Evolutionary conservation across 2,113 vertebrate genomes (phyloP).

Genomic region (Todiramphus chloris): DNA sequence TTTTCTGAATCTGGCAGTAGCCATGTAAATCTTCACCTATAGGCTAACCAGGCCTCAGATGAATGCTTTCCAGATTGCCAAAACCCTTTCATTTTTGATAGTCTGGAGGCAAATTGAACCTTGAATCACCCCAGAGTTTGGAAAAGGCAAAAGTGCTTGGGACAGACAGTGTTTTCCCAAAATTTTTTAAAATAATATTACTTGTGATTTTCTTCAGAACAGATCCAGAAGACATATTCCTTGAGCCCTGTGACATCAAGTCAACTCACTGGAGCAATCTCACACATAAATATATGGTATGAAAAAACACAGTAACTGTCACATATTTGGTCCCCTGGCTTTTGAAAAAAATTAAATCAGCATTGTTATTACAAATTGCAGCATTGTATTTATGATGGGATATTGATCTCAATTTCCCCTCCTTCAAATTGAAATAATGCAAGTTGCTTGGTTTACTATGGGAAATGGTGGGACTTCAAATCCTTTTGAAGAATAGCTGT

Average conservation of each 20-base stretch:
- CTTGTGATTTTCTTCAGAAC: not conserved
- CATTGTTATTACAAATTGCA: slow-evolving; percentile 35
- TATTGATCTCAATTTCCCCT: slow-evolving; percentile 66
- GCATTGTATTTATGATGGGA: slow-evolving; percentile 33
- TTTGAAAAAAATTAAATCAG: slow-evolving; percentile 52
- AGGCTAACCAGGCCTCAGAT: not conserved
- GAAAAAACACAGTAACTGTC: slow-evolving; percentile 18
- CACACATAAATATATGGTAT: not conserved
- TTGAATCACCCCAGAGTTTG: not conserved
- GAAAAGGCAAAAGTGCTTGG: not conserved
- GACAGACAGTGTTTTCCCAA: not conserved
- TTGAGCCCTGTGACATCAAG: not conserved
- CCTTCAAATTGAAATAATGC: slow-evolving; percentile 53
- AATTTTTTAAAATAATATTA: not conserved
- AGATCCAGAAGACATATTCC: not conserved
- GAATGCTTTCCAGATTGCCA: not conserved
- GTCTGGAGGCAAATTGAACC: not conserved
- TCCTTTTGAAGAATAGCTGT: slow-evolving; percentile 51
- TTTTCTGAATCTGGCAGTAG: not conserved
- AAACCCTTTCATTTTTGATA: not conserved
- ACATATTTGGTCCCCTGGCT: not conserved
- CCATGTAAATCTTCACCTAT: not conserved
- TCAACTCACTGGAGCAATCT: not conserved
- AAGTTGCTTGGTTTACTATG: slow-evolving; percentile 49
- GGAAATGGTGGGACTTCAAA: slow-evolving; percentile 49